Percentiles rank a stretch among this genome's conserved stretches.
phyloP scores from a whole-genome alignment of 2,797 vertebrate genomes.

The Salmo trutta region DNA sequence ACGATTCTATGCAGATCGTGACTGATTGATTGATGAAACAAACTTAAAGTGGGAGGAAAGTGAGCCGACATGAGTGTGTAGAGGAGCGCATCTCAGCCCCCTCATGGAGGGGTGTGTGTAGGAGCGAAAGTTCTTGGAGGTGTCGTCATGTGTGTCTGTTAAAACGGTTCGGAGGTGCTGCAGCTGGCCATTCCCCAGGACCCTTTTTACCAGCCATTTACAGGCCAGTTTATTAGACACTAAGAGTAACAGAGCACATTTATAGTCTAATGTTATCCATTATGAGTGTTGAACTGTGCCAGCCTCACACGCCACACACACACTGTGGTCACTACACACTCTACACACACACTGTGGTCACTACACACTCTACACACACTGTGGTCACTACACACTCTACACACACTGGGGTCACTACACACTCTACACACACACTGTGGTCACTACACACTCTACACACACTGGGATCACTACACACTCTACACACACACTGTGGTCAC shows the following conservation, averaged over 20 bases:
- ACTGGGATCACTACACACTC: no score
- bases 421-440: neutral
- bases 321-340: neutral
- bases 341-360: neutral
- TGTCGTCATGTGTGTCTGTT: neutral
- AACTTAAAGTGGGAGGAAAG: neutral
- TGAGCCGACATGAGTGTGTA: neutral
- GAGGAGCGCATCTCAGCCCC: neutral
- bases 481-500: neutral
- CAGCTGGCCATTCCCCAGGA: neutral
- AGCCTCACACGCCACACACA: slow-evolving; percentile 22
- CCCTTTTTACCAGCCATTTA: slow-evolving; percentile 15
- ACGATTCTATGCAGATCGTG: neutral
- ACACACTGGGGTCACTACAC: no score
- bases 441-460: neutral
- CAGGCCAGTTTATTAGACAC: slow-evolving; percentile 17
- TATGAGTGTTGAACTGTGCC: slow-evolving; percentile 44
- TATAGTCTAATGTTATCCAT: slow-evolving; percentile 47
- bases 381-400: neutral
- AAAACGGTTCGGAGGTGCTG: neutral
- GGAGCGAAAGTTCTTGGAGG: neutral
- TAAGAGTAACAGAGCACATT: slow-evolving; percentile 25
- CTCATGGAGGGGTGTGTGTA: neutral
- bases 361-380: slow-evolving; percentile 8
- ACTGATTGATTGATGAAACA: neutral